phyloP scores from a whole-genome alignment of 2,888 invertebrate genomes.

The Salticus scenicus region DNA sequence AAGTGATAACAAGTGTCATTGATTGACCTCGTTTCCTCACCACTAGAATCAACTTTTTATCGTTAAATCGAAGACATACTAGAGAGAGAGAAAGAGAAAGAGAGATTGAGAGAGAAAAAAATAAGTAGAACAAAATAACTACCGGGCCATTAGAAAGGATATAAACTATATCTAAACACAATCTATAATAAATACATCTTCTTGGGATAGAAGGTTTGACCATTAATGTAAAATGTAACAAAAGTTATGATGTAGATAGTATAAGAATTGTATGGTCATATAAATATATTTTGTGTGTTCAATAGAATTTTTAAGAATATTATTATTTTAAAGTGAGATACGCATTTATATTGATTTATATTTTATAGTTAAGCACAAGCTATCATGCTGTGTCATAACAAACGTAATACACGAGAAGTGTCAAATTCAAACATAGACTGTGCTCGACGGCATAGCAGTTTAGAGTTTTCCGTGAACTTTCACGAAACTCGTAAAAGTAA shows the following conservation, averaged over 20 bases:
- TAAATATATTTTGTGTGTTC: too few species aligned
- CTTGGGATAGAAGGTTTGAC: conserved; percentile 39
- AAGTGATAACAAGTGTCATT: conserved; percentile 40
- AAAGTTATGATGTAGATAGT: conserved; percentile 56
- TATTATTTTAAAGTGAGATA: too few species aligned
- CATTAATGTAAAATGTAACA: conserved; percentile 67
- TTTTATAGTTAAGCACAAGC: too few species aligned
- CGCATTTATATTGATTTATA: too few species aligned
- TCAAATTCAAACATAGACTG: too few species aligned
- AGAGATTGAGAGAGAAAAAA: conserved; percentile 18
- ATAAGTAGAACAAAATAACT: conserved; percentile 57
- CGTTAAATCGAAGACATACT: conserved; percentile 26
- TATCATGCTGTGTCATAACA: too few species aligned
- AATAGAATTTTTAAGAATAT: too few species aligned
- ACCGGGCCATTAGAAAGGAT: conserved; percentile 53
- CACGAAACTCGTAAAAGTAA: too few species aligned
- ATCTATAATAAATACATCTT: conserved; percentile 67
- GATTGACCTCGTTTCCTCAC: conserved; percentile 51
- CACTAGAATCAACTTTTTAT: conserved; percentile 37
- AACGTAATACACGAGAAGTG: too few species aligned
- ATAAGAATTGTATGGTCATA: too few species aligned
- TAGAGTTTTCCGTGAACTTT: too few species aligned
- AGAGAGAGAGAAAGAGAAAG: conserved; percentile 23
- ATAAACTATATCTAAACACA: conserved; percentile 58
- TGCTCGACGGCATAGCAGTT: too few species aligned